Evolutionary conservation across 1,140 invertebrate species (phyloP).

Genomic region (Bombus confusus): DNA sequence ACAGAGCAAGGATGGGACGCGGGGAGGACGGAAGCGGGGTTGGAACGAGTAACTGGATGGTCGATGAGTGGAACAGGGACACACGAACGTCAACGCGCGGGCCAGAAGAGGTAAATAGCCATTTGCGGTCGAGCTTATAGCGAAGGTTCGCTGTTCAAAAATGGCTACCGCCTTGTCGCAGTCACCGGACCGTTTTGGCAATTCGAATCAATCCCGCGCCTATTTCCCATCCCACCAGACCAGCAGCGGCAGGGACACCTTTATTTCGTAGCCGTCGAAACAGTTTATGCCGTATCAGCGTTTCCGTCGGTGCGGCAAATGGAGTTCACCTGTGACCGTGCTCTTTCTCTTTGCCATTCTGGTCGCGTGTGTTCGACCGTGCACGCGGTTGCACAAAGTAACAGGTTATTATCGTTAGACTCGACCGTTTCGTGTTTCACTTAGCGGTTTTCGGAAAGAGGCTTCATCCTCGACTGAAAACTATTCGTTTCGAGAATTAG

Average conservation of each 20-base stretch:
- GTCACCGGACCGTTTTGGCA: constrained; percentile 57
- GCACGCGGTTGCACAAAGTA: not conserved
- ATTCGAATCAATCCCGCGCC: constrained; percentile 41
- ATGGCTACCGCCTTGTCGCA: constrained; percentile 26
- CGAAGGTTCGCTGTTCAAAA: constrained; percentile 60
- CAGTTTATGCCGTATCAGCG: constrained; percentile 33
- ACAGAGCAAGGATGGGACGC: constrained; percentile 27
- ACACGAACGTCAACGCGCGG: constrained; percentile 35
- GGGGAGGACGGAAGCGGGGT: not conserved
- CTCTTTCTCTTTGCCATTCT: constrained; percentile 2
- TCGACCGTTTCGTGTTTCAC: not conserved
- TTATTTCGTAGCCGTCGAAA: constrained; percentile 33
- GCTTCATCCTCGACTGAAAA: not conserved
- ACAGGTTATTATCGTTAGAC: constrained; percentile 15
- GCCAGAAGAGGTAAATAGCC: constrained; percentile 64
- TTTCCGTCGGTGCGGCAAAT: constrained; percentile 18
- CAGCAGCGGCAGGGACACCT: constrained; percentile 9
- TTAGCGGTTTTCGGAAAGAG: too few relatives aligned
- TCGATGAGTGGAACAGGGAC: constrained; percentile 44
- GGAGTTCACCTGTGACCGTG: constrained; percentile 5
- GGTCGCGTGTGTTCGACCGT: not conserved
- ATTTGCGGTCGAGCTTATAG: constrained; percentile 59
- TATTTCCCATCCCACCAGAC: not conserved
- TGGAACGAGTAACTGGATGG: constrained; percentile 40
- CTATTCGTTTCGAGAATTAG: not conserved